phyloP scores from a whole-genome alignment of 2,113 vertebrate species.

The Daubentonia madagascariensis region DNA sequence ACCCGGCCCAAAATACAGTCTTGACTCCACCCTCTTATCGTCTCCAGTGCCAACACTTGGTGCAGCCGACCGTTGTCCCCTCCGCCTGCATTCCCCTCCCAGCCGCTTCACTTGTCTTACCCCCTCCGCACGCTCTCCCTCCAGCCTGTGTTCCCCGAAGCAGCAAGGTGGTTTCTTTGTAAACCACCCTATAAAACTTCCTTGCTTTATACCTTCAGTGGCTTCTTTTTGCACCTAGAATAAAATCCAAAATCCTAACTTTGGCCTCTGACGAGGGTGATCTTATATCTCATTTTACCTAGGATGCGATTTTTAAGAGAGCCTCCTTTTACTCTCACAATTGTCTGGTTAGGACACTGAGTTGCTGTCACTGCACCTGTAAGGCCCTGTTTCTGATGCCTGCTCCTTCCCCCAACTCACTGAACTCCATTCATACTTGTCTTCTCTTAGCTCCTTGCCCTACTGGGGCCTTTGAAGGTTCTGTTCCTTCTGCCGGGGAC shows the following conservation, averaged over 20 bases:
- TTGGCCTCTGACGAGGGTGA: background rate
- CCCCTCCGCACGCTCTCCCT: background rate
- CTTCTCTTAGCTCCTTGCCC: background rate
- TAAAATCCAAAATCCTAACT: background rate
- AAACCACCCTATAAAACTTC: background rate
- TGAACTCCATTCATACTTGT: background rate
- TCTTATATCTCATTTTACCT: background rate
- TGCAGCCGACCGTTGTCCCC: fast-evolving
- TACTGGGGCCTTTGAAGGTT: background rate
- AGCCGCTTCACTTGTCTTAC: background rate
- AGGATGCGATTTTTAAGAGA: background rate
- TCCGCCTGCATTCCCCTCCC: background rate
- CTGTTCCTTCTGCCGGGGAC: background rate
- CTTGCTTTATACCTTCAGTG: background rate
- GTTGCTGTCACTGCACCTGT: background rate
- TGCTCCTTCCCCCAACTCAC: fast-evolving
- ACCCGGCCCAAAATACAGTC: too few relatives aligned
- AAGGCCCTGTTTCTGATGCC: background rate
- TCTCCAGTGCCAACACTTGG: too few relatives aligned
- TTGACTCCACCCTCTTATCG: background rate
- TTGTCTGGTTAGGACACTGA: background rate
- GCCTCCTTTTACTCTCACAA: background rate
- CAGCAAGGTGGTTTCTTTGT: background rate
- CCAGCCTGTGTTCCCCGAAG: background rate
- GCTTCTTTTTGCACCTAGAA: background rate